Conservation (phyloP, 2,888 invertebrate species). For the Andrena chrysosceles region DNA sequence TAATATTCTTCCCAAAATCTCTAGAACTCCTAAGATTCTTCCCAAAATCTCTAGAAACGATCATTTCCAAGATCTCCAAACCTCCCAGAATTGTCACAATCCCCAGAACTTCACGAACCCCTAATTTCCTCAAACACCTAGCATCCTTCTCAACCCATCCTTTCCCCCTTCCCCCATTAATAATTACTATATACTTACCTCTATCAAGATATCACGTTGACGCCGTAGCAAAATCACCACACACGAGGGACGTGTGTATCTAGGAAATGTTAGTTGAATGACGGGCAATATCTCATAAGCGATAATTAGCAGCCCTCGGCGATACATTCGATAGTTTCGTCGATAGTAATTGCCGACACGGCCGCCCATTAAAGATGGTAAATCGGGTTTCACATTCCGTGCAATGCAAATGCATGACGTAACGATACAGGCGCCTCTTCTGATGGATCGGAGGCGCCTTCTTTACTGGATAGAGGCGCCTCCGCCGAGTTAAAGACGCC, state of each 20-base stretch:
- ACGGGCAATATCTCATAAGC: constrained; percentile 18
- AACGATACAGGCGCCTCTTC: constrained; percentile 57
- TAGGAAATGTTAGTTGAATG: constrained; percentile 15
- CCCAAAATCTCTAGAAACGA: no score
- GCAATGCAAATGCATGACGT: constrained; percentile 59
- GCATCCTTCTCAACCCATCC: background rate
- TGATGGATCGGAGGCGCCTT: constrained; percentile 57
- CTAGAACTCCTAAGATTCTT: no score
- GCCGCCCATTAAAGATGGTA: constrained; percentile 39
- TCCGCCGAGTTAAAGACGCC: constrained; percentile 53
- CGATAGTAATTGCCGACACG: constrained; percentile 46
- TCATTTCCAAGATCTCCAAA: no score
- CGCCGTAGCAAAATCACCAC: background rate
- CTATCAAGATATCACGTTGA: background rate
- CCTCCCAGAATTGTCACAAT: no score
- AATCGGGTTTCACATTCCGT: constrained; percentile 53
- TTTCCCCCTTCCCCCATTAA: background rate
- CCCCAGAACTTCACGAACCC: no score
- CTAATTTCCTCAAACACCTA: background rate
- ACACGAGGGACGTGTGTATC: background rate
- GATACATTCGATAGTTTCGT: constrained; percentile 51
- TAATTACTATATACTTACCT: background rate
- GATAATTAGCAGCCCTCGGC: constrained; percentile 19
- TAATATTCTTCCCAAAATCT: no score
- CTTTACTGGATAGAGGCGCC: constrained; percentile 47